Conservation (phyloP, 2,113 vertebrate genomes). For the Chiloscyllium plagiosum region DNA sequence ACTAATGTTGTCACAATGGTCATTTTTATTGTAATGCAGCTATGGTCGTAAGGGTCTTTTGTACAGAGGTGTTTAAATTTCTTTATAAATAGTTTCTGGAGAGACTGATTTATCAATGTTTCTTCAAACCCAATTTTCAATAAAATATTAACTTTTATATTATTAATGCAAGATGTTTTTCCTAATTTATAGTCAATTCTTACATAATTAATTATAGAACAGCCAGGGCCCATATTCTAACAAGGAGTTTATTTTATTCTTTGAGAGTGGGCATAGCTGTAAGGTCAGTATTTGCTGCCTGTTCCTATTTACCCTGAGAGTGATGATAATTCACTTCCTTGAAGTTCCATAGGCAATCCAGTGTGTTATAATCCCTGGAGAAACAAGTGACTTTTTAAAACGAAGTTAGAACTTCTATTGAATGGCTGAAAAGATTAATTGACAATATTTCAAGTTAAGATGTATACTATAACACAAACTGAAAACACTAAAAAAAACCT, state of each 20-base stretch:
- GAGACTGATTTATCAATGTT: neutral
- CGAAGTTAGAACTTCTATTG: neutral
- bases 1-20: neutral
- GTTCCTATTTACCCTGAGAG: neutral
- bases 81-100: neutral
- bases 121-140: neutral
- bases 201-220: neutral
- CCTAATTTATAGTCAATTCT: neutral
- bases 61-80: neutral
- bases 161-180: neutral
- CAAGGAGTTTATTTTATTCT: neutral
- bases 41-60: neutral
- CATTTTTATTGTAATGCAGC: neutral
- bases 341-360: neutral
- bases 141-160: neutral
- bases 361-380: no score
- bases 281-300: neutral
- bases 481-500: no score
- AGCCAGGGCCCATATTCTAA: neutral
- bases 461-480: neutral
- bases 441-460: neutral
- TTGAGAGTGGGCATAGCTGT: neutral
- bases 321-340: neutral
- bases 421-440: neutral
- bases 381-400: neutral